These are phyloP conservation scores for Psilopogon haemacephalus DNA, from an alignment of 2,113 vertebrate species.

Conservation along the genomic window DNA sequence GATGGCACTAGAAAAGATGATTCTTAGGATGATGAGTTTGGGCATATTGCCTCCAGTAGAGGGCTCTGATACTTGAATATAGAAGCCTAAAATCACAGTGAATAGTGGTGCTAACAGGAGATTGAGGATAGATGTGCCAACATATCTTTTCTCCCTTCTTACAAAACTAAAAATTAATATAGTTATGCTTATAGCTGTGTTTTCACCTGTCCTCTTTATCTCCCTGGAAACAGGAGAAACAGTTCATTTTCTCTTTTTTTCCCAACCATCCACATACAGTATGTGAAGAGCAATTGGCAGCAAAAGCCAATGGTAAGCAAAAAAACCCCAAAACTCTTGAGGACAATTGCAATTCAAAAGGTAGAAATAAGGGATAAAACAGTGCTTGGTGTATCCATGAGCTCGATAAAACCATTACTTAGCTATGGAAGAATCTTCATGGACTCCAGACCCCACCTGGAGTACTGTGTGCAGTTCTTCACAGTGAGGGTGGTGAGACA, in stretches of 20 bases:
- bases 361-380: neutral
- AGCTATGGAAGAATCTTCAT: neutral
- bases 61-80: neutral
- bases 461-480: too few relatives aligned
- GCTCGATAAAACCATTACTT: neutral
- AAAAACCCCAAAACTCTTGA: neutral
- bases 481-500: too few relatives aligned
- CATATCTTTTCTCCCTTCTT: neutral
- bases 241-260: neutral
- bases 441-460: too few relatives aligned
- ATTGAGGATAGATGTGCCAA: neutral
- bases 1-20: neutral
- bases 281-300: neutral
- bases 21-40: neutral
- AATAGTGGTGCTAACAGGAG: neutral
- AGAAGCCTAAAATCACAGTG: neutral
- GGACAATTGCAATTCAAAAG: neutral
- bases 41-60: constrained; percentile 4
- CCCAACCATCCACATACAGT: neutral
- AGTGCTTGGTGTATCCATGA: neutral
- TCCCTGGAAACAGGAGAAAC: neutral
- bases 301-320: neutral
- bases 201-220: neutral
- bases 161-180: neutral
- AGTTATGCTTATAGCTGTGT: neutral